Percentiles rank a stretch among this genome's conserved stretches.
phyloP scores from a whole-genome alignment of 2,888 invertebrate genomes.

The Sinopyrophorus schimmeli region DNA sequence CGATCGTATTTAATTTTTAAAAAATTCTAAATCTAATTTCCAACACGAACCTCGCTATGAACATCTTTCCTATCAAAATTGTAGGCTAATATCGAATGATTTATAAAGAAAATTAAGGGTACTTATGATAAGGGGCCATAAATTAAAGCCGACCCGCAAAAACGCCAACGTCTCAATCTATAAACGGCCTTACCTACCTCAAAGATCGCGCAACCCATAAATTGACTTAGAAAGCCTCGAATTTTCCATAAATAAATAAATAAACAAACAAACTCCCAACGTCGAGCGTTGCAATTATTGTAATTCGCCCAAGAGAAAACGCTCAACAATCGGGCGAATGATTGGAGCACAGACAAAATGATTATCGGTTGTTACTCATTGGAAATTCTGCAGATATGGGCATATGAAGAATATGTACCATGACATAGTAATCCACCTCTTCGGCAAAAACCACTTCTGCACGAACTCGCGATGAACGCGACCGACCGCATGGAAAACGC shows the following conservation, averaged over 20 bases:
- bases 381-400: slow-evolving; percentile 45
- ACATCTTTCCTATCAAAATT: no score
- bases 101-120: slow-evolving; percentile 34
- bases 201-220: slow-evolving; percentile 46
- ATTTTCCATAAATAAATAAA: slow-evolving; percentile 45
- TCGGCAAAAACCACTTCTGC: no score
- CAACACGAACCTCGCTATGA: no score
- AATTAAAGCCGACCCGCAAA: slow-evolving; percentile 25
- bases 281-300: slow-evolving; percentile 21
- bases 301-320: background rate
- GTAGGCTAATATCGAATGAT: slow-evolving; percentile 28
- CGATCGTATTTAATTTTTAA: no score
- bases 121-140: slow-evolving; percentile 29
- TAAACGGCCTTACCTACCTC: slow-evolving; percentile 46
- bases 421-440: no score
- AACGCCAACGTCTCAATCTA: slow-evolving; percentile 29
- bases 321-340: slow-evolving; percentile 27
- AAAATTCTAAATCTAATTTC: no score
- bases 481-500: no score
- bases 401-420: slow-evolving; percentile 45
- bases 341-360: slow-evolving; percentile 50
- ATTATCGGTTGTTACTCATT: slow-evolving; percentile 53
- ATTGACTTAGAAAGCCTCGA: slow-evolving; percentile 47
- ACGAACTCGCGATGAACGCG: no score
- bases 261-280: slow-evolving; percentile 39